These are phyloP conservation scores for Sus cebifrons DNA, from an alignment of 2,797 vertebrate genomes.

Conservation along the genomic window DNA sequence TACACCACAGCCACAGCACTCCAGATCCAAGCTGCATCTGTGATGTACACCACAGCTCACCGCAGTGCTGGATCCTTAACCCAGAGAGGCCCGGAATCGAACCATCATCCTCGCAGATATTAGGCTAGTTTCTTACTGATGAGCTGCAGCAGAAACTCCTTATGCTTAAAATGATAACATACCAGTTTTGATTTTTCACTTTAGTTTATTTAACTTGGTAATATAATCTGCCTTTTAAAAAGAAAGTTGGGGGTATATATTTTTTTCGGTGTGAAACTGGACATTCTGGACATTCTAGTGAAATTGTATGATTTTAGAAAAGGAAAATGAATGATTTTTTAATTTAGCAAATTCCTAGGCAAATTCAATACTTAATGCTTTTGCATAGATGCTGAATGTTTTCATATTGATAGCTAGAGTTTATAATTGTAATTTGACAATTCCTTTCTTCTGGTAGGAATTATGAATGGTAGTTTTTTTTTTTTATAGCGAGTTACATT, in stretches of 20 bases:
- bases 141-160: background rate
- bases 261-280: slow-evolving; percentile 49
- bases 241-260: background rate
- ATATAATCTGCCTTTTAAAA: background rate
- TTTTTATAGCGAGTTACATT: background rate
- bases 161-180: background rate
- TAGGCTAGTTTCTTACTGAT: too few relatives aligned
- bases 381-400: background rate
- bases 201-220: slow-evolving; percentile 24
- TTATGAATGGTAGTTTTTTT: background rate
- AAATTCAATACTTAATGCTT: background rate
- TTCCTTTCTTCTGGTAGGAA: slow-evolving; percentile 15
- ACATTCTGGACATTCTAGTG: background rate
- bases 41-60: too few relatives aligned
- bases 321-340: slow-evolving; percentile 52
- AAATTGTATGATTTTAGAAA: slow-evolving; percentile 53
- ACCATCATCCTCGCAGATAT: too few relatives aligned
- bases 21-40: too few relatives aligned
- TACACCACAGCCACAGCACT: too few relatives aligned
- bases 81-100: too few relatives aligned
- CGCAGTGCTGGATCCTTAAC: too few relatives aligned
- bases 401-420: background rate
- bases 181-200: background rate
- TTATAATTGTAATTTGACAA: slow-evolving; percentile 35
- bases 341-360: slow-evolving; percentile 37